These are phyloP conservation scores for Smithornis capensis DNA, from an alignment of 2,113 vertebrate genomes.

Conservation along the genomic window DNA sequence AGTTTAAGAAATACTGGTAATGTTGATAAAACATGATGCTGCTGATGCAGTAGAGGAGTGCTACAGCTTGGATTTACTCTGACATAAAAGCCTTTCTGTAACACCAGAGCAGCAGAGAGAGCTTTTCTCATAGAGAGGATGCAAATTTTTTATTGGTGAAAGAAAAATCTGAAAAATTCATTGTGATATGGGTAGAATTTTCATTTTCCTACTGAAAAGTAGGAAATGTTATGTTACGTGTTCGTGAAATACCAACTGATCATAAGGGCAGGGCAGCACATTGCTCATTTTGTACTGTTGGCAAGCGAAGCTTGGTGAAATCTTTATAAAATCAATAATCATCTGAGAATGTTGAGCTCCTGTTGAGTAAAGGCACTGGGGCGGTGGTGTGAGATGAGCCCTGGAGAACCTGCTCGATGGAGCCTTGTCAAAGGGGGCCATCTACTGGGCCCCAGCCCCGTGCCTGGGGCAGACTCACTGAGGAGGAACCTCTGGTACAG, in stretches of 20 bases:
- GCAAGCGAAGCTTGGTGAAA: background rate
- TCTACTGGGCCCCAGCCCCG: conserved; percentile 5
- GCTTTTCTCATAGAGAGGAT: background rate
- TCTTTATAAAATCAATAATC: background rate
- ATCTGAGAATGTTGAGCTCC: background rate
- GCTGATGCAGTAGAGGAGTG: background rate
- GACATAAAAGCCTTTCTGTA: background rate
- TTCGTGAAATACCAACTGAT: background rate
- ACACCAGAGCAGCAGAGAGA: background rate
- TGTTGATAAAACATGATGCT: background rate
- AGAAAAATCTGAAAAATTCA: background rate
- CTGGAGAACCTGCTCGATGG: background rate
- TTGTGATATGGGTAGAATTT: background rate
- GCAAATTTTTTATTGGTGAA: background rate
- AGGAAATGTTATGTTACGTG: background rate
- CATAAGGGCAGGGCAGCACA: background rate
- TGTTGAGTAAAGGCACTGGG: background rate
- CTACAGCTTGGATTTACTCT: background rate
- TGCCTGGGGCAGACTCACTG: background rate
- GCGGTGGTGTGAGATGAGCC: background rate
- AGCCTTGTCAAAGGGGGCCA: conserved; percentile 50
- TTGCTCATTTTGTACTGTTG: background rate
- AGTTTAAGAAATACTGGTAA: background rate
- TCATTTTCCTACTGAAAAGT: background rate
- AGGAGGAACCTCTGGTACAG: background rate